Evolutionary conservation across 2,888 invertebrate genomes (phyloP).

Genomic region (Mycalesis mineus): DNA sequence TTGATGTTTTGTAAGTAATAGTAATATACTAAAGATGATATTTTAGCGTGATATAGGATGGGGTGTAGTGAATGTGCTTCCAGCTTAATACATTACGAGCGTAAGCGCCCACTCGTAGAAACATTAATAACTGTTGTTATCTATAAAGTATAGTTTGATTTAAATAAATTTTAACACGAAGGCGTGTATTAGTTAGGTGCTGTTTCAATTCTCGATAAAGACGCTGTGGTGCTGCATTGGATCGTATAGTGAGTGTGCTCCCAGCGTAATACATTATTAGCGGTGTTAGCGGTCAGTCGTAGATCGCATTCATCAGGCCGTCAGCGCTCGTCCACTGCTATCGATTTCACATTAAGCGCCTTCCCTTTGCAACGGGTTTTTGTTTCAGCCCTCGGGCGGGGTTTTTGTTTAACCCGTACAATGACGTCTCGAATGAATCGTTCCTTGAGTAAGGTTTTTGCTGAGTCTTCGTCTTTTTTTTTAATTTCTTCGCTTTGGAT

Average conservation of each 20-base stretch:
- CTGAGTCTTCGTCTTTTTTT: neutral
- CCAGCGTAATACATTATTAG: conserved; percentile 6
- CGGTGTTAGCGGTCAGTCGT: neutral
- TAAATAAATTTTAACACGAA: no score
- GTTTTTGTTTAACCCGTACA: conserved; percentile 23
- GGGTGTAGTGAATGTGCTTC: no score
- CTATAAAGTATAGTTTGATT: no score
- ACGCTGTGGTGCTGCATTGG: no score
- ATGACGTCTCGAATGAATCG: conserved; percentile 25
- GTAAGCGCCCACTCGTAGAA: no score
- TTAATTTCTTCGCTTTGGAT: neutral
- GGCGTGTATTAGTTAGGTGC: no score
- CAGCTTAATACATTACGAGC: no score
- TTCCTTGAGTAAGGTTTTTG: conserved; percentile 14
- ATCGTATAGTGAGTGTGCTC: neutral
- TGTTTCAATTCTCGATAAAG: no score
- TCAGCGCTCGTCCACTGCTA: conserved; percentile 30
- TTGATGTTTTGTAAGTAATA: no score
- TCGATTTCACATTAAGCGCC: conserved; percentile 64
- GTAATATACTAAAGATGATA: no score
- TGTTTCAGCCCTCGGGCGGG: conserved; percentile 24
- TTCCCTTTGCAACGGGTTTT: conserved; percentile 42
- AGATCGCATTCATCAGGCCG: conserved; percentile 28
- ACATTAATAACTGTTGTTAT: no score
- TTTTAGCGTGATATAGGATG: no score